Evolutionary conservation across 2,888 invertebrate species (phyloP), one percentile per base, ranked within the genome.

Genomic region (Apotomis turbidana): DNA sequence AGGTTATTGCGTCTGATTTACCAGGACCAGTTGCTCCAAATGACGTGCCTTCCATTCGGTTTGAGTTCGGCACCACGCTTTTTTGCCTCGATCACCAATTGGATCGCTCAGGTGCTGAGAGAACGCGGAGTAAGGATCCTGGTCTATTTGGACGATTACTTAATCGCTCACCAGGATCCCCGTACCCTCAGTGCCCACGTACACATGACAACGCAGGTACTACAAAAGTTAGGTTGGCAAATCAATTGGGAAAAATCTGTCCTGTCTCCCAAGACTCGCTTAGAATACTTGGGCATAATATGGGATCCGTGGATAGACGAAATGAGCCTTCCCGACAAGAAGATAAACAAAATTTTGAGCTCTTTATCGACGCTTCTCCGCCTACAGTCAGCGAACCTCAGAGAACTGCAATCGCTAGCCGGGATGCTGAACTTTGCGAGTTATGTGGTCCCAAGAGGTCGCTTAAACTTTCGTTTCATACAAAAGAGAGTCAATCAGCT

Each of bases 391-490:
- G 27, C 41, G 38, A 68, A 46, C 36, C 13, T 73, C 15, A 27
- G 41, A 13, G 63, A 69, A 4, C 13, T 71, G 3, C 74, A 75
- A 55, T 71, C 51, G 10, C 5, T 75, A 41, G 60, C 74, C 3
- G 76, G 77, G 3, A n/a, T 60, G 0, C 12, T 77, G 36, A 76
- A 75, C 38, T 77, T 77, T 49, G 76, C 74, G 10, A 75, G 74
- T 36, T 75, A 74, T 44, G 70, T 67, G 0, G 66, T 76, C 2
- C 77, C 75, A 0, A 9, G 49, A 0, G 75, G 77, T 12, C 49
- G 76, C 3, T 27, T 77, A 8, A 44, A 76, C 52, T 66, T 57
- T 55, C 74, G 75, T 0, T 52, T 54, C 1, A 51, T 74, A 0
- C 57, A 72, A n/a, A 27, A 5, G 0, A 44, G 44, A 44, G 8